phyloP scores from a whole-genome alignment of 2,113 vertebrate species.

The Corvus cornix region DNA sequence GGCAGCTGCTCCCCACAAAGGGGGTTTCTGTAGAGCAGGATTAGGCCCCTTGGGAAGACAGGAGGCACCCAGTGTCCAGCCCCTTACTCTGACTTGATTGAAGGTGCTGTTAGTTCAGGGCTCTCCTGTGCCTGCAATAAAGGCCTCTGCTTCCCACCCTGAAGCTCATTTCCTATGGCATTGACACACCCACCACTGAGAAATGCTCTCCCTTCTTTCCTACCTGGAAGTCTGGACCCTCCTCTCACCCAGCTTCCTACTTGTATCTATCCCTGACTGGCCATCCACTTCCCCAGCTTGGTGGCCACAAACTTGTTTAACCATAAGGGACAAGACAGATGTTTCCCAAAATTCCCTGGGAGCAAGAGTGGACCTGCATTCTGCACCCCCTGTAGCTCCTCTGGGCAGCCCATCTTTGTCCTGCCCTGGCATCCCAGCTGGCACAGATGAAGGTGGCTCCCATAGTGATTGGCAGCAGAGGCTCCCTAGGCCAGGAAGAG shows the following conservation, averaged over 20 bases:
- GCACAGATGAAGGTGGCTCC: not conserved
- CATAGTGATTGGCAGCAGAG: rapidly evolving
- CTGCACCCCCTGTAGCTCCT: not conserved
- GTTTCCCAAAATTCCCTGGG: not conserved
- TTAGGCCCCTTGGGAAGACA: not conserved
- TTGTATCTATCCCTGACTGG: not conserved
- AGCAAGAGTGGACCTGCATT: not conserved
- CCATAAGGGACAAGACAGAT: not conserved
- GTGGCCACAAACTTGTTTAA: not conserved
- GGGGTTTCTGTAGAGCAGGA: not conserved
- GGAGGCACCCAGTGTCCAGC: not conserved
- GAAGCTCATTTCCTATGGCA: not conserved
- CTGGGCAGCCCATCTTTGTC: not conserved
- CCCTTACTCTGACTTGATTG: not conserved
- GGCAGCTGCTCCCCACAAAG: not conserved
- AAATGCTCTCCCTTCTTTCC: not conserved
- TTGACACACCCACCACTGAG: not conserved
- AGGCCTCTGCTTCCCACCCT: not conserved
- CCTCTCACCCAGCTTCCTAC: not conserved
- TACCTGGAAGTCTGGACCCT: not conserved
- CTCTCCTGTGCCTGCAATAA: not conserved
- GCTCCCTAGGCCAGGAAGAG: not conserved
- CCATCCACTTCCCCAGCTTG: not conserved
- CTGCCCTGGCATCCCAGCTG: not conserved
- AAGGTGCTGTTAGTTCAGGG: rapidly evolving